Conservation (phyloP, 2,113 vertebrate species). For the Riparia riparia region DNA sequence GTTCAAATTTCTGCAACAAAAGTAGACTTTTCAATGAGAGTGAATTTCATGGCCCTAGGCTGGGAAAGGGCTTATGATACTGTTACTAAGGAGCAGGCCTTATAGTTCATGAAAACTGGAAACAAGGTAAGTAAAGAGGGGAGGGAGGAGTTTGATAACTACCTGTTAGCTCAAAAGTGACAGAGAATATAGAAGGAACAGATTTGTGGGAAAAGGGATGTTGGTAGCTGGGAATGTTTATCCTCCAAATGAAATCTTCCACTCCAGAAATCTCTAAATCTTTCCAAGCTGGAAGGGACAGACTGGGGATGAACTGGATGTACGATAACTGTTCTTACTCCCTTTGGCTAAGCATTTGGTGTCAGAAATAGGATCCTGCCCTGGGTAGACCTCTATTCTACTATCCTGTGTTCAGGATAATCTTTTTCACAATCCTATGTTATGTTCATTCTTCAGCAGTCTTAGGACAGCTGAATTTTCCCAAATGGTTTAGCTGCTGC, state of each 20-base stretch:
- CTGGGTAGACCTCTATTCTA: background rate
- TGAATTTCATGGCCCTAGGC: background rate
- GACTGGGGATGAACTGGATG: background rate
- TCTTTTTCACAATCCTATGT: background rate
- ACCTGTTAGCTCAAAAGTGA: background rate
- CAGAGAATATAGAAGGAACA: background rate
- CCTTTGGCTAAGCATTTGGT: background rate
- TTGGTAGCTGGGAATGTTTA: background rate
- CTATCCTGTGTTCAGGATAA: background rate
- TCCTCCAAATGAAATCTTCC: background rate
- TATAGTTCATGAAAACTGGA: background rate
- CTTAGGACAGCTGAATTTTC: background rate
- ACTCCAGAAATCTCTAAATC: background rate
- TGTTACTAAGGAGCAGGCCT: background rate
- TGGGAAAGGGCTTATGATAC: background rate
- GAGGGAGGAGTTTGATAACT: background rate
- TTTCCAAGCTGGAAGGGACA: background rate
- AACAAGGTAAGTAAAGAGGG: background rate
- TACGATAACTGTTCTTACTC: background rate
- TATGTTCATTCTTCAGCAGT: background rate
- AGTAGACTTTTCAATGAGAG: fast-evolving
- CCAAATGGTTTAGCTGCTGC: background rate
- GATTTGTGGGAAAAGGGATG: background rate
- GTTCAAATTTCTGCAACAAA: background rate
- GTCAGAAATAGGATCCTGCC: background rate